Evolutionary conservation across 2,113 vertebrate genomes (phyloP).

Genomic region (Lipophrys pholis): DNA sequence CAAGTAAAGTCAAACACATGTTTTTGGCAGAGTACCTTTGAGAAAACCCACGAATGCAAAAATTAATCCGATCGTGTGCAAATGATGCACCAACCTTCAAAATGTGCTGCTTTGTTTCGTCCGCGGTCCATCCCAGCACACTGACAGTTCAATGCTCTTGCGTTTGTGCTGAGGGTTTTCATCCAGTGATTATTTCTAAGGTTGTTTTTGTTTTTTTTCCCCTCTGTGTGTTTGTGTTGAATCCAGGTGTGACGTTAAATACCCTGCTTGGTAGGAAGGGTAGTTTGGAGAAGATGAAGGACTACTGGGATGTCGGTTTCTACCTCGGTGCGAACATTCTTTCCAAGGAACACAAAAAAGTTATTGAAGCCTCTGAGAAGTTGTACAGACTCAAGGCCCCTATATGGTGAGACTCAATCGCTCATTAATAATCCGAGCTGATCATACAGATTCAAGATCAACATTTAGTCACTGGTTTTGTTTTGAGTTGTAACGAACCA

Average conservation of each 20-base stretch:
- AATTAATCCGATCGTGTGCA: neutral
- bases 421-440: neutral
- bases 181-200: neutral
- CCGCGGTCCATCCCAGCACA: neutral
- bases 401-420: conserved; percentile 84
- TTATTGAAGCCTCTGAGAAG: conserved; percentile 89
- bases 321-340: conserved; percentile 91
- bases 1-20: no score
- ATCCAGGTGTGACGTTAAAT: conserved; percentile 88
- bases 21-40: no score
- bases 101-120: neutral
- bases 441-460: neutral
- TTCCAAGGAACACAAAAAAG: conserved; percentile 86
- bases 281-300: conserved; percentile 89
- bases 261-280: conserved; percentile 90
- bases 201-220: neutral
- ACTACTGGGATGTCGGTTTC: conserved; percentile 95
- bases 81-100: neutral
- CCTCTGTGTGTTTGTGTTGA: neutral
- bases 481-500: neutral
- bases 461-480: neutral
- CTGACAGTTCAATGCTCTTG: neutral
- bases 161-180: neutral
- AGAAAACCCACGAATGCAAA: no score
- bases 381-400: conserved; percentile 91